These are phyloP conservation scores for Macquaria ambigua DNA, from an alignment of 2,113 vertebrate genomes.

Conservation along the genomic window DNA sequence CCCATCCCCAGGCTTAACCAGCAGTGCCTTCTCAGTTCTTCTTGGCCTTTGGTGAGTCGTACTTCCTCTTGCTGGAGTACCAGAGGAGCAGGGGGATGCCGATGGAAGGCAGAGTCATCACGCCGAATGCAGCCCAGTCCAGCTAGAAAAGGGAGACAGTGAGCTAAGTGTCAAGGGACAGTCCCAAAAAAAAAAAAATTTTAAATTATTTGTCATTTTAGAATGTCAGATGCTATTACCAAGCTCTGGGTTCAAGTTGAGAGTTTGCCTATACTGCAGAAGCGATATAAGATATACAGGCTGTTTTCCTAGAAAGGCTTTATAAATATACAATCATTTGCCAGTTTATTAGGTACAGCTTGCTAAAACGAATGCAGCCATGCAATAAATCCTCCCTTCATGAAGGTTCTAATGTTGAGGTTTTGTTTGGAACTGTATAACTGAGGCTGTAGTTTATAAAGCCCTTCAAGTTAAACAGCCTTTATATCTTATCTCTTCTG, in stretches of 20 bases:
- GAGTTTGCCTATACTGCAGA: too few relatives aligned
- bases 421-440: too few relatives aligned
- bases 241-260: too few relatives aligned
- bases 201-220: too few relatives aligned
- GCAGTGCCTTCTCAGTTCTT: slow-evolving; percentile 88
- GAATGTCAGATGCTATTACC: too few relatives aligned
- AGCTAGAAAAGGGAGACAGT: slow-evolving; percentile 77
- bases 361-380: background rate
- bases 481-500: too few relatives aligned
- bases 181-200: background rate
- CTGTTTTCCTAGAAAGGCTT: background rate
- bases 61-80: slow-evolving; percentile 98
- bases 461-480: too few relatives aligned
- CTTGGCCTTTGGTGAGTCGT: slow-evolving; percentile 93
- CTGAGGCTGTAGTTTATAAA: too few relatives aligned
- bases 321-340: background rate
- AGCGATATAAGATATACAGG: too few relatives aligned
- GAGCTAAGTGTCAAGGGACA: background rate
- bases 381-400: too few relatives aligned
- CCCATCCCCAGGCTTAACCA: background rate
- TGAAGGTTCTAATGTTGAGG: too few relatives aligned
- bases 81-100: slow-evolving; percentile 96
- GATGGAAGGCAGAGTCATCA: slow-evolving; percentile 98
- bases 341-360: background rate
- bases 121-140: slow-evolving; percentile 97